Conservation (phyloP, 2,888 invertebrate species). For the Oegoconia quadripuncta region DNA sequence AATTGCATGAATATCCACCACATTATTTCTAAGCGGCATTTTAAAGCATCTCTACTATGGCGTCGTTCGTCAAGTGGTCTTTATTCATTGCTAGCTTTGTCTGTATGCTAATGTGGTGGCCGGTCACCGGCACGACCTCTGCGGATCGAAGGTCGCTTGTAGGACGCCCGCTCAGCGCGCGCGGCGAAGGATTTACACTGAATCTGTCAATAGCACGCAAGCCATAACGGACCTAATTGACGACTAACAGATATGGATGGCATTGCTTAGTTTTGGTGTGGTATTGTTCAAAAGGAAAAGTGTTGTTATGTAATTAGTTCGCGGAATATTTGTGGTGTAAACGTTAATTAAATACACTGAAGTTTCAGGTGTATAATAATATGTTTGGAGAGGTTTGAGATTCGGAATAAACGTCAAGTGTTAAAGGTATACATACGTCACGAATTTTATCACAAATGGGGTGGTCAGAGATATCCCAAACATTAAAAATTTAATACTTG, state of each 20-base stretch:
- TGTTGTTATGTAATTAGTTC: not conserved
- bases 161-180: slow-evolving; percentile 47
- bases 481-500: no score
- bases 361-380: no score
- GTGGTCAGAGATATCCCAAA: no score
- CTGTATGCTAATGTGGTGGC: slow-evolving; percentile 65
- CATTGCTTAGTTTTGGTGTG: not conserved
- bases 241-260: not conserved
- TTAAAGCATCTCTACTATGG: slow-evolving; percentile 32
- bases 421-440: no score
- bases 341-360: no score
- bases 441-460: no score
- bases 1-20: no score
- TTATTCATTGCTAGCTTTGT: slow-evolving; percentile 68
- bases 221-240: slow-evolving; percentile 1
- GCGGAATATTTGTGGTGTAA: no score
- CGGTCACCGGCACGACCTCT: slow-evolving; percentile 67
- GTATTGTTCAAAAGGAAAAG: not conserved
- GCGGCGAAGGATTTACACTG: slow-evolving; percentile 31
- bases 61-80: slow-evolving; percentile 66
- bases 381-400: no score
- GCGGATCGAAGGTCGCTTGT: slow-evolving; percentile 68
- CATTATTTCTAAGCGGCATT: slow-evolving; percentile 43
- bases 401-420: no score
- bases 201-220: slow-evolving; percentile 21